Conservation (phyloP, 2,113 vertebrate genomes). For the Synodontis membranacea region DNA sequence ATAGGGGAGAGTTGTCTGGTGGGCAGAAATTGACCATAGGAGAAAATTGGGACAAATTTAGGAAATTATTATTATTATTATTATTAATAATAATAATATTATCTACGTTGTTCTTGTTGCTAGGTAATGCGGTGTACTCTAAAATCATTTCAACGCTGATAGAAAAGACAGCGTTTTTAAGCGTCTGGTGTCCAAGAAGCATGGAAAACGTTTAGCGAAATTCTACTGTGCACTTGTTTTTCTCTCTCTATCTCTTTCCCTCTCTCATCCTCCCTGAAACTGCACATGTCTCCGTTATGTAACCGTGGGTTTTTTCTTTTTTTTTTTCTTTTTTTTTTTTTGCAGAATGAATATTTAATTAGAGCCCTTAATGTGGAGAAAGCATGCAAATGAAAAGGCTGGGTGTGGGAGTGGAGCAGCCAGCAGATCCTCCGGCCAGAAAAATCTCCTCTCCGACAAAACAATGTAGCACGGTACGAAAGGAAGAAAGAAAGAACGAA, state of each 20-base stretch:
- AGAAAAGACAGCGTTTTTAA: background rate
- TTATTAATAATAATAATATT: background rate
- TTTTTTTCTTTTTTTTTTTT: no score
- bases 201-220: background rate
- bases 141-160: background rate
- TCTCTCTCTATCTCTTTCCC: slow-evolving; percentile 49
- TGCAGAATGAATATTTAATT: slow-evolving; percentile 78
- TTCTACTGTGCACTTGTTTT: slow-evolving; percentile 14
- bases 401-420: slow-evolving; percentile 68
- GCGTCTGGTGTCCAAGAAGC: slow-evolving; percentile 16
- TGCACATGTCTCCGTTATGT: slow-evolving; percentile 66
- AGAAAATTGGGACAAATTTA: no score
- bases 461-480: slow-evolving; percentile 51
- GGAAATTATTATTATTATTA: background rate
- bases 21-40: no score
- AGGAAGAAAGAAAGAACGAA: background rate
- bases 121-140: background rate
- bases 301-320: slow-evolving; percentile 67
- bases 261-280: slow-evolving; percentile 51
- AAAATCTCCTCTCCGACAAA: slow-evolving; percentile 58
- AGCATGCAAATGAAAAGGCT: slow-evolving; percentile 71
- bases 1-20: no score
- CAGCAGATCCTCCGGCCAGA: slow-evolving; percentile 64
- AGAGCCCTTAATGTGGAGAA: slow-evolving; percentile 72
- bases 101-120: background rate